Conservation (phyloP, 1,140 invertebrate genomes). For the Drosophila littoralis region DNA sequence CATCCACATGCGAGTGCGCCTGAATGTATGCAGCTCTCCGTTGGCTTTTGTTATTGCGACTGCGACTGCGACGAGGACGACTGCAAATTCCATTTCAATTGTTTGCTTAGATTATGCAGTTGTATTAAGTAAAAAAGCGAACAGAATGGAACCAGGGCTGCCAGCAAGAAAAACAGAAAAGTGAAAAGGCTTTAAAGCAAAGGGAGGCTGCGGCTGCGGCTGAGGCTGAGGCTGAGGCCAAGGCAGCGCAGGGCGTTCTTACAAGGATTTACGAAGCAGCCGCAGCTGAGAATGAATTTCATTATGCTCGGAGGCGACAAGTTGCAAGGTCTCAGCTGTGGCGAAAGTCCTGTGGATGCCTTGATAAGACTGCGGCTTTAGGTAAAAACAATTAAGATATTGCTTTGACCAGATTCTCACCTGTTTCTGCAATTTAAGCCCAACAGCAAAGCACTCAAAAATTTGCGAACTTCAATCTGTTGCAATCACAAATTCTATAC, state of each 20-base stretch:
- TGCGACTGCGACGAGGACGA: constrained; percentile 40
- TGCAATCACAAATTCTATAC: not conserved
- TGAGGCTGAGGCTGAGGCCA: constrained; percentile 27
- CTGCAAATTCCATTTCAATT: constrained; percentile 82
- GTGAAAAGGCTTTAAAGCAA: constrained; percentile 9
- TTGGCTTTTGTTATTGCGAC: constrained; percentile 45
- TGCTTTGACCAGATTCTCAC: constrained; percentile 1
- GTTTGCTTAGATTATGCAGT: constrained; percentile 82
- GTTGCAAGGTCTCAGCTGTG: constrained; percentile 25
- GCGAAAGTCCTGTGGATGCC: not conserved
- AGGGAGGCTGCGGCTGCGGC: not conserved
- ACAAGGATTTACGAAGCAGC: not conserved
- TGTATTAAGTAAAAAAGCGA: constrained; percentile 68
- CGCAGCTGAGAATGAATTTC: constrained; percentile 24
- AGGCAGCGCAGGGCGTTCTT: constrained; percentile 11
- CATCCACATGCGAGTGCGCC: constrained; percentile 26
- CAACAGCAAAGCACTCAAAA: constrained; percentile 1
- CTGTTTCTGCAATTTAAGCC: not conserved
- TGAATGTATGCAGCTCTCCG: constrained; percentile 26
- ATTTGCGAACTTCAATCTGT: constrained; percentile 7
- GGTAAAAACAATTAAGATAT: constrained; percentile 38
- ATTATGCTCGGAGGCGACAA: constrained; percentile 20
- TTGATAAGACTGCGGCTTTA: not conserved
- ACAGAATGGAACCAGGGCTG: constrained; percentile 13
- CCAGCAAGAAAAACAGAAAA: constrained; percentile 3